Conservation (phyloP, 1,140 invertebrate genomes). For the Aphaenogaster rudis region DNA sequence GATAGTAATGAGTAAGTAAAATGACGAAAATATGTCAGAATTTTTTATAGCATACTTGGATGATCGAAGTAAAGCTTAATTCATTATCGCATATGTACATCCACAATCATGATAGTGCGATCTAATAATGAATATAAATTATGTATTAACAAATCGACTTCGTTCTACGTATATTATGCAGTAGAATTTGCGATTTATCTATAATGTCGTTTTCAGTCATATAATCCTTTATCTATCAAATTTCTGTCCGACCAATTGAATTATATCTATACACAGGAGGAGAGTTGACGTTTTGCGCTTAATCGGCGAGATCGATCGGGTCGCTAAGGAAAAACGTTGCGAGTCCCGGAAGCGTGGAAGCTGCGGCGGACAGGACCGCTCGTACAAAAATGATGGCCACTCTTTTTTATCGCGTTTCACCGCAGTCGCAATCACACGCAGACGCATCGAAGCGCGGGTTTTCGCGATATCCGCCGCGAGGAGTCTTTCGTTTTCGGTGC, state of each 20-base stretch:
- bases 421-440: constrained; percentile 31
- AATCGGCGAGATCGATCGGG: constrained; percentile 35
- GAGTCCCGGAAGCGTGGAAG: constrained; percentile 37
- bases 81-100: background rate
- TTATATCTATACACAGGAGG: background rate
- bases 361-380: constrained; percentile 54
- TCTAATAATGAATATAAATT: background rate
- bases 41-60: background rate
- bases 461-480: constrained; percentile 13
- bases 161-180: background rate
- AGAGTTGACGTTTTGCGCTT: background rate
- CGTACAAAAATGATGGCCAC: constrained; percentile 52
- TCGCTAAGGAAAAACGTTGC: constrained; percentile 45
- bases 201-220: too few relatives aligned
- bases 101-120: background rate
- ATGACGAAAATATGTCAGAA: background rate
- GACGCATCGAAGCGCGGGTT: constrained; percentile 36
- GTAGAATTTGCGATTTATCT: background rate
- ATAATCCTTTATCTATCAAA: constrained; percentile 11
- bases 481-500: constrained; percentile 1
- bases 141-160: background rate
- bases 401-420: constrained; percentile 53
- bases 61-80: background rate
- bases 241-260: background rate
- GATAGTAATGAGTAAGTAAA: too few relatives aligned